Percentiles rank a stretch among this genome's conserved stretches.
These are phyloP conservation scores for Ptyas mucosa DNA, from an alignment of 2,113 vertebrate genomes.

Conservation along the genomic window DNA sequence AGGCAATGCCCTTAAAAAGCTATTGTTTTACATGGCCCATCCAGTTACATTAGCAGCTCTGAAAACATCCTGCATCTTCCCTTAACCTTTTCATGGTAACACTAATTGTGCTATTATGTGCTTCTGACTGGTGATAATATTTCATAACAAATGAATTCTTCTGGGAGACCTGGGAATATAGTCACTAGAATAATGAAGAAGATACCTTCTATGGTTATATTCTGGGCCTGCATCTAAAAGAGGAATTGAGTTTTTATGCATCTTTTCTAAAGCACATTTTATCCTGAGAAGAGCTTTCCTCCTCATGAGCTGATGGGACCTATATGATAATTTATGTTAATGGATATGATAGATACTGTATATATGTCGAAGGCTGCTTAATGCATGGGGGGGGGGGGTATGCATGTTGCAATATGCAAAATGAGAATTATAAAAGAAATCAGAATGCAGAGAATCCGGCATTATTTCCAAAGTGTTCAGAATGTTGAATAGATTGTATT, in stretches of 20 bases:
- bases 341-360: background rate
- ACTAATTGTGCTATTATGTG: constrained; percentile 44
- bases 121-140: constrained; percentile 7
- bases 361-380: background rate
- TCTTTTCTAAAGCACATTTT: background rate
- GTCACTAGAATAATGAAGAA: constrained; percentile 35
- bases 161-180: constrained; percentile 38
- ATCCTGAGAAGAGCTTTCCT: background rate
- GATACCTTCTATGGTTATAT: background rate
- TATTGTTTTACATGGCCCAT: constrained; percentile 37
- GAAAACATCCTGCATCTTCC: constrained; percentile 47
- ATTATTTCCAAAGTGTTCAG: background rate
- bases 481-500: background rate
- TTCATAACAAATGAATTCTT: constrained; percentile 24
- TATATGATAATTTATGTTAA: background rate
- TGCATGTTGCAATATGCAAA: background rate
- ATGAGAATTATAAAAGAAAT: background rate
- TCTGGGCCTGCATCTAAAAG: constrained; percentile 16
- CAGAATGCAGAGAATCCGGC: background rate
- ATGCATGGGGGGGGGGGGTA: too few species aligned
- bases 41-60: constrained; percentile 49
- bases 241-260: background rate
- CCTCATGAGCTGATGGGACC: background rate
- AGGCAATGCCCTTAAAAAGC: constrained; percentile 30
- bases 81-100: constrained; percentile 50